Conservation (phyloP, 2,888 invertebrate species). For the Eristalis intricaria region DNA sequence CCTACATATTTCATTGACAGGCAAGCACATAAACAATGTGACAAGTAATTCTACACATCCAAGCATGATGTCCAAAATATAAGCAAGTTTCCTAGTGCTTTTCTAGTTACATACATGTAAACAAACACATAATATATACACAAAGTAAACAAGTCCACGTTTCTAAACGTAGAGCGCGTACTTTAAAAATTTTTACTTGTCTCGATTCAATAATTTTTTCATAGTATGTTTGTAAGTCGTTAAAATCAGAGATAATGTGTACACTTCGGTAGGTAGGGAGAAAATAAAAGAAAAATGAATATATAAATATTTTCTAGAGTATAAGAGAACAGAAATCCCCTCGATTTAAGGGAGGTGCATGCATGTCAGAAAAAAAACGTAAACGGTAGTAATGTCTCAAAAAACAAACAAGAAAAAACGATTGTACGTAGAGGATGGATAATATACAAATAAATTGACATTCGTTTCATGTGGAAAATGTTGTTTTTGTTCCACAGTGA, state of each 20-base stretch:
- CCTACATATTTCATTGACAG: too few species aligned
- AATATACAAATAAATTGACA: constrained; percentile 59
- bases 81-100: background rate
- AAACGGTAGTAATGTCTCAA: constrained; percentile 13
- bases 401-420: background rate
- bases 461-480: constrained; percentile 37
- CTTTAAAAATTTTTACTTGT: constrained; percentile 58
- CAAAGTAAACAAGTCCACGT: background rate
- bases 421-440: constrained; percentile 16
- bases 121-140: constrained; percentile 4
- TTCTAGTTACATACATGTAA: constrained; percentile 20
- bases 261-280: constrained; percentile 48
- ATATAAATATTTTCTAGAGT: constrained; percentile 2
- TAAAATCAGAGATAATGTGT: constrained; percentile 17
- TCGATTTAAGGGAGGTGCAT: background rate
- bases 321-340: constrained; percentile 6
- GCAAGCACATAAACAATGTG: too few species aligned
- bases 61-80: background rate
- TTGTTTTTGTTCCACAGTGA: too few species aligned
- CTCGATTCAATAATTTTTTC: constrained; percentile 49
- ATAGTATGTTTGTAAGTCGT: constrained; percentile 39
- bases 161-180: constrained; percentile 29
- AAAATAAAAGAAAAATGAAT: background rate
- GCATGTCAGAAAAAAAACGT: background rate
- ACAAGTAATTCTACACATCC: background rate